A percentile compares a stretch with the other conserved stretches of the same genome.
phyloP scores from a whole-genome alignment of 2,888 invertebrate species.

The Blomia tropicalis region DNA sequence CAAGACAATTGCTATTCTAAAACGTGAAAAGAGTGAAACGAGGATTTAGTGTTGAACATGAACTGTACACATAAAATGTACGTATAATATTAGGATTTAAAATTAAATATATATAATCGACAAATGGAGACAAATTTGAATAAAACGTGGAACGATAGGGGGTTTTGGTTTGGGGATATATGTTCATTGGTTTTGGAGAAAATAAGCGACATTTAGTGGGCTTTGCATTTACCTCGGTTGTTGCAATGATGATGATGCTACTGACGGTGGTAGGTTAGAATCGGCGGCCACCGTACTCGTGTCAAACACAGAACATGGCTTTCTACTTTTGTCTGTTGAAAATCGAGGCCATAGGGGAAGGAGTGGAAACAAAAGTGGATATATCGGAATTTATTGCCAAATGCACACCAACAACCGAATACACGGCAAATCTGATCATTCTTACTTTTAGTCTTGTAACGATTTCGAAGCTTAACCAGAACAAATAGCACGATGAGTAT shows the following conservation, averaged over 20 bases:
- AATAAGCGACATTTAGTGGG: no score
- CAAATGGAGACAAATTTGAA: slow-evolving; percentile 12
- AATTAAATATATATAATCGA: slow-evolving; percentile 1
- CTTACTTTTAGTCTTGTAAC: not conserved
- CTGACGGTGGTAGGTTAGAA: not conserved
- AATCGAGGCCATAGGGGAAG: no score
- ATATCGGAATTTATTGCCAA: slow-evolving; percentile 6
- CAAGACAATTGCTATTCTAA: no score
- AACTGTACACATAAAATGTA: no score
- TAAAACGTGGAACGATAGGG: no score
- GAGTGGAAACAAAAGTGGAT: no score
- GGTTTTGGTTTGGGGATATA: no score
- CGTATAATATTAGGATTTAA: no score
- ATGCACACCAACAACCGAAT: not conserved
- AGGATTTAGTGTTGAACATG: no score
- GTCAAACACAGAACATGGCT: slow-evolving; percentile 12
- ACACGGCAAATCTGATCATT: not conserved
- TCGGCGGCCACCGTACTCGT: not conserved
- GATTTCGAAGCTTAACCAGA: not conserved
- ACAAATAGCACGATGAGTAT: not conserved
- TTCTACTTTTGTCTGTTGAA: slow-evolving; percentile 12
- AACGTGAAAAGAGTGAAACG: not conserved
- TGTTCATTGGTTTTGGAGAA: no score
- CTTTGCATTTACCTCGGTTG: no score
- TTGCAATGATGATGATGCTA: no score